Evolutionary conservation across 1,140 invertebrate species (phyloP), one percentile per base, ranked within the genome.

Genomic region (Ctenoplectra terminalis): DNA sequence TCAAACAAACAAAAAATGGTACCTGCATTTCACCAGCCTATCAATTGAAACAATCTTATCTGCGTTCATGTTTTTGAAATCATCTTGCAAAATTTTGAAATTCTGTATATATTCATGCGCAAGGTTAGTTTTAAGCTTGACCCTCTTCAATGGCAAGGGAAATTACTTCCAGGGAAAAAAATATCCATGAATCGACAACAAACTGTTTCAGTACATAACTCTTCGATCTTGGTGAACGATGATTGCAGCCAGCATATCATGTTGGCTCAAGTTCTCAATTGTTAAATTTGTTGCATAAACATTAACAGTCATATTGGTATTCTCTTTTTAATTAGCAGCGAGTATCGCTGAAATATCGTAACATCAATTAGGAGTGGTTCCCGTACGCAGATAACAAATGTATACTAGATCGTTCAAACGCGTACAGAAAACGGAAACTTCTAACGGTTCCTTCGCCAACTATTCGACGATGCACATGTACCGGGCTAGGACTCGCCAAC

Each of bases 131-230:
- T 97, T 98, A 94, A 99, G 99, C 95, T 99, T 99, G 46, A 99
- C 98, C 94, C 98, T 97, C 94, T 99, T 99, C 92, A 99, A 94
- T 56, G 96, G 96, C 83, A 99, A 96, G 93, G n/a, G n/a, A n/a
- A n/a, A n/a, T n/a, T n/a, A n/a, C 96, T 97, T 86, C 97, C 97
- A 89, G 98, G 98, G 94, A 99, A 99, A 26, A 99, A 95, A 97
- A 99, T 99, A 93, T 99, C 99, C 98, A 99, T 99, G 92, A 99
- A 99, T 92, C 99, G 98, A 93, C 98, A 99, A 93, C 99, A 99
- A 26, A 98, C 98, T 74, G 98, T 98, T 82, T 98, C 98, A 82
- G 98, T 98, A 92, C 99, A 99, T n/a, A n/a, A n/a, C 93, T 99
- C 99, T 94, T 99, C 99, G 89, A 99, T 99, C 95, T 99, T 99